Evolutionary conservation across 2,797 vertebrate species (phyloP).

Genomic region (Tachyglossus aculeatus): DNA sequence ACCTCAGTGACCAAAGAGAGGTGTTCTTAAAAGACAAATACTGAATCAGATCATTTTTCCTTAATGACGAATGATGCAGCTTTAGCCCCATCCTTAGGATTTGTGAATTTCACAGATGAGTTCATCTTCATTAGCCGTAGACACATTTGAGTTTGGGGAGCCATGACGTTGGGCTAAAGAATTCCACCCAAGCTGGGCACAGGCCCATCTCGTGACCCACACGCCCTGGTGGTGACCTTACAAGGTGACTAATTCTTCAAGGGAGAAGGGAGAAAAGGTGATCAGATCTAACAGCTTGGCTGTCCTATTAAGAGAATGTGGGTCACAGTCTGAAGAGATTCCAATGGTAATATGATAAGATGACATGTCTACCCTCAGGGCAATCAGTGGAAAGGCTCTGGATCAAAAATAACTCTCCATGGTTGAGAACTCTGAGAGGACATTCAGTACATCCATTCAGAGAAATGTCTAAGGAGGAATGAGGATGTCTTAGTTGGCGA

Average conservation of each 20-base stretch:
- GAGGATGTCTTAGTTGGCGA: not conserved
- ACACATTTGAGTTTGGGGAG: conserved; percentile 2
- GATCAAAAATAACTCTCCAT: conserved; percentile 41
- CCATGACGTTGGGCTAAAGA: not conserved
- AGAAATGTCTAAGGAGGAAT: not conserved
- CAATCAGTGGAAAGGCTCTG: conserved; percentile 36
- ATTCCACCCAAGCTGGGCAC: not conserved
- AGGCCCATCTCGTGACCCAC: not conserved
- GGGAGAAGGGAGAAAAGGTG: not conserved
- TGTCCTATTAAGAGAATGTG: conserved; percentile 41
- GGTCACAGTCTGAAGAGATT: conserved; percentile 27
- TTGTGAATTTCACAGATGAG: not conserved
- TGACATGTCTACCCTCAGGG: conserved; percentile 20
- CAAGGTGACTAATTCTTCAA: conserved; percentile 16
- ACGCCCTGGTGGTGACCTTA: not conserved
- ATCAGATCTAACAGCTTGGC: conserved; percentile 19
- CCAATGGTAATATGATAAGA: conserved; percentile 43
- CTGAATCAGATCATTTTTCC: too few relatives aligned
- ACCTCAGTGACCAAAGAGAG: too few relatives aligned
- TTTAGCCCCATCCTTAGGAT: too few relatives aligned
- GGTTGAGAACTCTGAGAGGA: conserved; percentile 36
- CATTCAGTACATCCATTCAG: conserved; percentile 9
- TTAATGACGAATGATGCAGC: too few relatives aligned
- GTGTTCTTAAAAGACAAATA: too few relatives aligned
- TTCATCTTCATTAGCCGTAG: too few relatives aligned